Conservation (phyloP, 2,113 vertebrate genomes). For the Prolemur simus region DNA sequence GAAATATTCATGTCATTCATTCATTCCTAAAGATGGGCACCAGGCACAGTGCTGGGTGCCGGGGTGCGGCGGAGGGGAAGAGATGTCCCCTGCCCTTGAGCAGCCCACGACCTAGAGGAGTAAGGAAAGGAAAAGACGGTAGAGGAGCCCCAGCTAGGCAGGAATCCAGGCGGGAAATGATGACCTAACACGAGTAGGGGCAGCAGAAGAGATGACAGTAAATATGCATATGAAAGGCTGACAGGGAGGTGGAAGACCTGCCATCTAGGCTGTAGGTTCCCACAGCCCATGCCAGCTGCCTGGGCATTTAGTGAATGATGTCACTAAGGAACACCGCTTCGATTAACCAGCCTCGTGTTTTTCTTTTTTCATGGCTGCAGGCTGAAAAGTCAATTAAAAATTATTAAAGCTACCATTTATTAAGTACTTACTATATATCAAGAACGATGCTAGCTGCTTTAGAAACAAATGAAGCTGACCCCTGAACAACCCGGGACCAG, state of each 20-base stretch:
- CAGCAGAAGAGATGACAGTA: not conserved
- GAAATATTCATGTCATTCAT: not conserved
- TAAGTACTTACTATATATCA: not conserved
- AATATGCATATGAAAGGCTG: not conserved
- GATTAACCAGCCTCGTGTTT: not conserved
- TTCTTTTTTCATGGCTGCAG: not conserved
- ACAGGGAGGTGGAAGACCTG: not conserved
- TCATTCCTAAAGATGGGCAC: not conserved
- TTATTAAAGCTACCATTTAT: conserved; percentile 43
- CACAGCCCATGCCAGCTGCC: not conserved
- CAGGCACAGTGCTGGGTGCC: too few species aligned
- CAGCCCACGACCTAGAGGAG: not conserved
- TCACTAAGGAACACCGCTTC: not conserved
- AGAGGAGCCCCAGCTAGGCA: not conserved
- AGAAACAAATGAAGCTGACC: not conserved
- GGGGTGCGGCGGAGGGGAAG: not conserved
- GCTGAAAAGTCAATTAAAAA: conserved; percentile 53
- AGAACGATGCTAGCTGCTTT: conserved; percentile 11
- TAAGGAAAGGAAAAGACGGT: not conserved
- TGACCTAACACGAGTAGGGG: not conserved
- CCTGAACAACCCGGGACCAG: not conserved
- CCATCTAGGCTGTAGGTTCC: not conserved
- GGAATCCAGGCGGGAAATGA: not conserved
- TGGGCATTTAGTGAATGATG: not conserved
- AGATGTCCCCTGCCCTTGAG: not conserved